A percentile compares a stretch with the other conserved stretches of the same genome.
phyloP scores from a whole-genome alignment of 2,113 vertebrate genomes.

The Syngnathus scovelli region DNA sequence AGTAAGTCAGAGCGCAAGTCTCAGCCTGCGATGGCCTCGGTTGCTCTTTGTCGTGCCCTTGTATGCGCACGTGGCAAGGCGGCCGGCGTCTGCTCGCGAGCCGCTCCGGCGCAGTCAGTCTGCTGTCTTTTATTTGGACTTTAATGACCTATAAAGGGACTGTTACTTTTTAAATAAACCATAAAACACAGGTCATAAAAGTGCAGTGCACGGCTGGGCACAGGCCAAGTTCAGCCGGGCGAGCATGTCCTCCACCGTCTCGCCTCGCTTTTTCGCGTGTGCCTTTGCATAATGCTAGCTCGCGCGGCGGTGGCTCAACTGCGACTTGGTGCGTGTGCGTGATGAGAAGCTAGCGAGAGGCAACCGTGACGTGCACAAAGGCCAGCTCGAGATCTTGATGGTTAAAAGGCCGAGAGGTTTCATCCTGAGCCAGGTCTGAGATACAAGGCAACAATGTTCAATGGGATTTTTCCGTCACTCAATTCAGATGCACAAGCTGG shows the following conservation, averaged over 20 bases:
- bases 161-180: conserved; percentile 78
- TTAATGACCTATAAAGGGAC: conserved; percentile 76
- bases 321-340: conserved; percentile 32
- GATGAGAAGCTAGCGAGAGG: conserved; percentile 45
- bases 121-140: conserved; percentile 69
- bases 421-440: neutral
- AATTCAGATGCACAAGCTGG: neutral
- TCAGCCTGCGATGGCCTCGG: conserved; percentile 29
- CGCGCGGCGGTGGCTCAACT: conserved; percentile 25
- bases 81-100: conserved; percentile 56
- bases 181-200: conserved; percentile 73
- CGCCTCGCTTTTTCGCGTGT: conserved; percentile 36
- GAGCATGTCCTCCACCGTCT: conserved; percentile 27
- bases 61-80: conserved; percentile 36
- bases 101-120: conserved; percentile 54
- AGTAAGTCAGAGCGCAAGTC: conserved; percentile 41
- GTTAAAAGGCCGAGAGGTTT: neutral
- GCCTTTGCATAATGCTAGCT: conserved; percentile 70
- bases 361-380: conserved; percentile 52
- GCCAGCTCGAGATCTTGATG: conserved; percentile 36
- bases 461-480: neutral
- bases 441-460: neutral
- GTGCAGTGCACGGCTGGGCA: conserved; percentile 62
- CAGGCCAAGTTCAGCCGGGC: conserved; percentile 56
- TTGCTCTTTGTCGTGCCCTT: conserved; percentile 36